Conservation (phyloP, 2,888 invertebrate genomes). For the Stramonita haemastoma region DNA sequence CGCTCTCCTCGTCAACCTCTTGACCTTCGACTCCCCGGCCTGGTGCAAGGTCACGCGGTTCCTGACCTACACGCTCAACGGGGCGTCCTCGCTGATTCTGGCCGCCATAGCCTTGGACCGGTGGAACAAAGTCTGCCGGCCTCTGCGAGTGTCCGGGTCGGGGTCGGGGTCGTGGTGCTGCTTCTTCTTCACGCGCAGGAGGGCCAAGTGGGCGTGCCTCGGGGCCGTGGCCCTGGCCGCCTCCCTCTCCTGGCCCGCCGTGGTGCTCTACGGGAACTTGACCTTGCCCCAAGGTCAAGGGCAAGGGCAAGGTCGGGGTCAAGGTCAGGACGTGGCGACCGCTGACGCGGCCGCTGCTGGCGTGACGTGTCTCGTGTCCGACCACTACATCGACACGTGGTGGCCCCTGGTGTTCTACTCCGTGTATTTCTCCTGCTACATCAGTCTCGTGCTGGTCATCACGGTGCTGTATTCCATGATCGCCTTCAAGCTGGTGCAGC, state of each 20-base stretch:
- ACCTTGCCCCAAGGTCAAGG: constrained; percentile 31
- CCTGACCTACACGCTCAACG: constrained; percentile 52
- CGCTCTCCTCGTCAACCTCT: constrained; percentile 45
- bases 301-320: no score
- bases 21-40: constrained; percentile 45
- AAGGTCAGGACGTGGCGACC: no score
- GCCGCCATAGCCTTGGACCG: constrained; percentile 56
- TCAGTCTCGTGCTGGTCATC: constrained; percentile 52
- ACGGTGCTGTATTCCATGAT: constrained; percentile 55
- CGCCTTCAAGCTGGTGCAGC: constrained; percentile 42
- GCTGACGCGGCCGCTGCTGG: constrained; percentile 33
- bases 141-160: constrained; percentile 50
- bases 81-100: constrained; percentile 50
- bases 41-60: constrained; percentile 54
- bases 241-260: constrained; percentile 57
- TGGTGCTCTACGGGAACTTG: constrained; percentile 60
- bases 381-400: constrained; percentile 45
- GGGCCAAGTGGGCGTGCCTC: constrained; percentile 57
- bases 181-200: constrained; percentile 54
- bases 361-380: constrained; percentile 57
- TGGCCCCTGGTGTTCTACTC: constrained; percentile 56
- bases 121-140: constrained; percentile 62
- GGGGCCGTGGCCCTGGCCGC: constrained; percentile 53
- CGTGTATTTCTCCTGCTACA: constrained; percentile 49
- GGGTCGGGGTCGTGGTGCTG: no score